Base-by-base conservation (phyloP, 2,113 vertebrate species). In the Phodopus roborovskii region DNA sequence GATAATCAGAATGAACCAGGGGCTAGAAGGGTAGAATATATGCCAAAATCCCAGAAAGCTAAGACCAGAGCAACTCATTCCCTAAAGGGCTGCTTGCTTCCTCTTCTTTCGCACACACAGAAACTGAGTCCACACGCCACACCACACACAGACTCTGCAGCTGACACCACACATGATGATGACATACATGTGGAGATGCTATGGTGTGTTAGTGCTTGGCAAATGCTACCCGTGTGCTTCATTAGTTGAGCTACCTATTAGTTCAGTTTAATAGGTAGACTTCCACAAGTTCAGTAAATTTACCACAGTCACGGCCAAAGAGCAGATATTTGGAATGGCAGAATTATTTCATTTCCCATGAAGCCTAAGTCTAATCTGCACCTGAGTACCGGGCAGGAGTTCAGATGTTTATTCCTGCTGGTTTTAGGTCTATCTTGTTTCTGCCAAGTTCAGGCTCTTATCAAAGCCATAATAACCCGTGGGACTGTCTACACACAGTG, bases 141-240 rank as follows among this genome's bases (percentile, higher is more conserved):
- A 45, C 45, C 45, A 58, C 39, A 60, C 22, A 33, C 19, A n/a
- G 64, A 70, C n/a, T 53, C 33, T 0, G 7, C 4, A 2, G n/a
- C 30, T 12, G 6, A 53, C 7, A 26, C 3, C 20, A 56, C 53
- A 56, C 53, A 56, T 0, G 36, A 11, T 6, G 10, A 3, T 13
- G 15, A 26, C 7, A 28, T 7, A 71, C 36, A 90, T 6, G n/a
- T 1, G 0, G n/a, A 1, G 1, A 28, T 24, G 56, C 71, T 22
- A 26, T 0, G 48, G 81, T 24, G 15, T 28, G 66, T 73, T 24
- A 36, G 48, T 39, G 60, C 50, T 45, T 53, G 16, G 22, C 36
- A 42, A 66, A 24, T 42, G 12, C 71, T 45, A 71, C 42, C 19
- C 3, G 3, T 6, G 20, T 9, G 16, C 26, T 19, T 11, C 53